These are phyloP conservation scores for Pelobates fuscus DNA, from an alignment of 2,113 vertebrate species.

Conservation along the genomic window DNA sequence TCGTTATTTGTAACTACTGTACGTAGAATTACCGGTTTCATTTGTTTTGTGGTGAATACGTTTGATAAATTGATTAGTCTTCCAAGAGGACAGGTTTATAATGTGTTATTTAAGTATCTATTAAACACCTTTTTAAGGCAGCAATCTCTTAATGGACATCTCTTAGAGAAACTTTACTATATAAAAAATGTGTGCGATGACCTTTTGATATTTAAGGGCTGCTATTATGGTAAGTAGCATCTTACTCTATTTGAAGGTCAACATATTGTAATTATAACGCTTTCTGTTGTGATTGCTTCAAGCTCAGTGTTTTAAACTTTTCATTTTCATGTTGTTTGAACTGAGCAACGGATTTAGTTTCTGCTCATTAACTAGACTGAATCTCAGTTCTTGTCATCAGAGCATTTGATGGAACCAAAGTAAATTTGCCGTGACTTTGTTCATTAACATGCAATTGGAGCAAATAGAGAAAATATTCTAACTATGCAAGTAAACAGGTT, in stretches of 20 bases:
- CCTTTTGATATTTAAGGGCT: slow-evolving; percentile 47
- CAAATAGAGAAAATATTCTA: slow-evolving; percentile 8
- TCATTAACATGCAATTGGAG: slow-evolving; percentile 35
- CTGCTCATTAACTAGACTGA: slow-evolving; percentile 42
- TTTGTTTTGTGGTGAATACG: slow-evolving; percentile 11
- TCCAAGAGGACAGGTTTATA: slow-evolving; percentile 6
- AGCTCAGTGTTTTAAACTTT: slow-evolving; percentile 56
- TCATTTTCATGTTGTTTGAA: slow-evolving; percentile 56
- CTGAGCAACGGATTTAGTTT: slow-evolving; percentile 53
- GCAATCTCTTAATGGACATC: background rate
- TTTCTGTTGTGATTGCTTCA: slow-evolving; percentile 56
- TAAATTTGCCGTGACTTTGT: slow-evolving; percentile 24
- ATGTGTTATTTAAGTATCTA: background rate
- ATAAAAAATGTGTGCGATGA: slow-evolving; percentile 56
- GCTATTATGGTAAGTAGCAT: slow-evolving; percentile 66
- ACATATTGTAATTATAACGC: slow-evolving; percentile 61
- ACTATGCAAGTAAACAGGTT: slow-evolving; percentile 1
- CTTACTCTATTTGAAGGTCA: slow-evolving; percentile 65
- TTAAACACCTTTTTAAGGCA: background rate
- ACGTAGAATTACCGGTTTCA: background rate
- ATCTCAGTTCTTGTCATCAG: slow-evolving; percentile 20
- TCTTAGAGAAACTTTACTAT: slow-evolving; percentile 50
- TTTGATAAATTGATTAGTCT: slow-evolving; percentile 30
- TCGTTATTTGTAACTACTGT: slow-evolving; percentile 3
- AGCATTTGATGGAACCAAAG: background rate